A percentile compares a stretch with the other conserved stretches of the same genome.
These are phyloP conservation scores for Diabrotica virgifera DNA, from an alignment of 1,140 invertebrate genomes.

Conservation along the genomic window DNA sequence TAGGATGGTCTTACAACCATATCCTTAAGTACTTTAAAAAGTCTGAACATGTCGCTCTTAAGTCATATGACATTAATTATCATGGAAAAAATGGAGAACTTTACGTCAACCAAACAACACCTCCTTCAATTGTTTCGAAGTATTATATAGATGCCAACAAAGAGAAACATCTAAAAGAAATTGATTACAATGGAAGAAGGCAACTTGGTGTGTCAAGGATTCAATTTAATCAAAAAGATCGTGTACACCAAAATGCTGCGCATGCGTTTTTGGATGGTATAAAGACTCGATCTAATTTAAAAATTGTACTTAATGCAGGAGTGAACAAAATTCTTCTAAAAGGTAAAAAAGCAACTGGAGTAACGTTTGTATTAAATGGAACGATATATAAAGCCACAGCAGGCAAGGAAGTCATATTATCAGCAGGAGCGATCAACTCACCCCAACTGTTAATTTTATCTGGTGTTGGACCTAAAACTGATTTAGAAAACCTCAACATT, in stretches of 20 bases:
- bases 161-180: slow-evolving; percentile 51
- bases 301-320: slow-evolving; percentile 10
- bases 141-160: slow-evolving; percentile 62
- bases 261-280: slow-evolving; percentile 51
- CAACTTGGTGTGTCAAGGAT: slow-evolving; percentile 62
- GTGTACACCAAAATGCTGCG: slow-evolving; percentile 54
- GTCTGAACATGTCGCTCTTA: slow-evolving; percentile 66
- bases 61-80: slow-evolving; percentile 49
- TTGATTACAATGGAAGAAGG: slow-evolving; percentile 66
- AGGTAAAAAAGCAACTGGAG: slow-evolving; percentile 7
- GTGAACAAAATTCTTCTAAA: slow-evolving; percentile 17
- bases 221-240: slow-evolving; percentile 60
- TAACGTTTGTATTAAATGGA: slow-evolving; percentile 17
- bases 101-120: slow-evolving; percentile 33
- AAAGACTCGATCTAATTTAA: slow-evolving; percentile 17
- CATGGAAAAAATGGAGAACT: slow-evolving; percentile 58
- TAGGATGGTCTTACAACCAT: slow-evolving; percentile 78
- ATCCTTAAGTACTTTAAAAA: slow-evolving; percentile 80
- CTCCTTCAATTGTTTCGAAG: slow-evolving; percentile 50
- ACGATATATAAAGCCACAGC: slow-evolving; percentile 9
- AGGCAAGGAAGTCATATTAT: slow-evolving; percentile 70
- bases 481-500: slow-evolving; percentile 63
- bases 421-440: slow-evolving; percentile 69
- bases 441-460: slow-evolving; percentile 82
- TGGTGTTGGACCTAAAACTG: slow-evolving; percentile 74